These are phyloP conservation scores for Corythoichthys haematopterus DNA, from an alignment of 2,113 vertebrate genomes.

Conservation along the genomic window DNA sequence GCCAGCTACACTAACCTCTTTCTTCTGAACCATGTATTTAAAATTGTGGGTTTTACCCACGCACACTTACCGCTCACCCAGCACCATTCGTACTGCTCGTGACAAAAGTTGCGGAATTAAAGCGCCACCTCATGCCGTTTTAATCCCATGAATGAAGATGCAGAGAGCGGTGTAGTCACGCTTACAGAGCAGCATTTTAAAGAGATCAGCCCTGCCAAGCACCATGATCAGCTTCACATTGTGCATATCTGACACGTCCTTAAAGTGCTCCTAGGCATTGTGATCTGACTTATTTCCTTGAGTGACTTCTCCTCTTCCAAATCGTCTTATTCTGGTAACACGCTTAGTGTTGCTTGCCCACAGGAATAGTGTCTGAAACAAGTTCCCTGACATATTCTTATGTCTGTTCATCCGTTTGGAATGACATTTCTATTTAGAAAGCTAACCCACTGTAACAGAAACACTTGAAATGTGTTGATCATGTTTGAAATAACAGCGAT, in stretches of 20 bases:
- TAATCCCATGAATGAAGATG: constrained; percentile 62
- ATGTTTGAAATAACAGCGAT: background rate
- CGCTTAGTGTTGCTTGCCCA: constrained; percentile 63
- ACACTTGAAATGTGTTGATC: background rate
- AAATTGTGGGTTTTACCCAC: constrained; percentile 1
- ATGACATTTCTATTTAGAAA: constrained; percentile 59
- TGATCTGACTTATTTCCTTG: constrained; percentile 64
- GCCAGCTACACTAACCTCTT: background rate
- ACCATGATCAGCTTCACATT: constrained; percentile 53
- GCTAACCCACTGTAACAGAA: constrained; percentile 25
- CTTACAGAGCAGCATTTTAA: constrained; percentile 48
- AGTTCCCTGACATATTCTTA: constrained; percentile 53
- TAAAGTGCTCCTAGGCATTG: constrained; percentile 49
- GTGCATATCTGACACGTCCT: constrained; percentile 59
- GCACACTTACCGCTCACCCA: constrained; percentile 5
- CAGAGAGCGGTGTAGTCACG: constrained; percentile 49
- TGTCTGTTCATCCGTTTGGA: constrained; percentile 52
- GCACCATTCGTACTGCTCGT: constrained; percentile 31
- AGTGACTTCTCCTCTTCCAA: constrained; percentile 60
- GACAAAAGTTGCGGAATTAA: constrained; percentile 42
- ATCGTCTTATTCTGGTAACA: constrained; percentile 63
- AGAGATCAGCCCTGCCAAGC: constrained; percentile 45
- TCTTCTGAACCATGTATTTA: constrained; percentile 17
- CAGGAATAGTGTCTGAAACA: constrained; percentile 64
- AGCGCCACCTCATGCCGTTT: constrained; percentile 46